Evolutionary conservation across 2,113 vertebrate species (phyloP).

Genomic region (Cryptotis parvus): DNA sequence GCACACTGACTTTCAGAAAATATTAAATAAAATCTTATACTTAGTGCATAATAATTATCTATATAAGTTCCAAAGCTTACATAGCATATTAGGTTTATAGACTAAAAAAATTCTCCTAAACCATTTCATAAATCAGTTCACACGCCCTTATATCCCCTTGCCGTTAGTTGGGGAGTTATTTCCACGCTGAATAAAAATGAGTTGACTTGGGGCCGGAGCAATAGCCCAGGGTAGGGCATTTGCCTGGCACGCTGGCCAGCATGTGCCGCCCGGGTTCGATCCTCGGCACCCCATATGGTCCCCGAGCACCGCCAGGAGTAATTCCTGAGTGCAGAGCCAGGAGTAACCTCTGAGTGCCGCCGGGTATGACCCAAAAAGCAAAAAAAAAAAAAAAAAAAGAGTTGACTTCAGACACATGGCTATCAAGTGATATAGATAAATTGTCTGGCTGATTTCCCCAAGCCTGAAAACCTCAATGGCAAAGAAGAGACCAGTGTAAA

Average conservation of each 20-base stretch:
- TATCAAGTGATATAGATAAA: constrained; percentile 36
- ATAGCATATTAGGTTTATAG: neutral
- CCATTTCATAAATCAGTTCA: constrained; percentile 24
- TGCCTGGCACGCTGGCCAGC: no score
- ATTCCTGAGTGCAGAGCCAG: no score
- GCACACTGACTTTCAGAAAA: constrained; percentile 57
- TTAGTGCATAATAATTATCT: constrained; percentile 40
- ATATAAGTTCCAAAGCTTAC: constrained; percentile 24
- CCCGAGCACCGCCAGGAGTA: no score
- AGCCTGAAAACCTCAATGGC: neutral
- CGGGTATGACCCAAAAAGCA: no score
- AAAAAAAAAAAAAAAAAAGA: no score
- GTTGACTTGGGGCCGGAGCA: no score
- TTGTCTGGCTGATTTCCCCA: constrained; percentile 30
- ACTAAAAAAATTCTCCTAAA: constrained; percentile 40
- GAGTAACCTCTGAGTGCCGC: no score
- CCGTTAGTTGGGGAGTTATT: constrained; percentile 11
- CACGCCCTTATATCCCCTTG: neutral
- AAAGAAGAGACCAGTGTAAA: constrained; percentile 5
- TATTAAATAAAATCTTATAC: constrained; percentile 26
- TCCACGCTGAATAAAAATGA: constrained; percentile 54
- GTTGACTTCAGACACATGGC: neutral
- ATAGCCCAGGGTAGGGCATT: no score
- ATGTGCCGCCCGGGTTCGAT: no score
- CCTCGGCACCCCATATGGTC: no score